A percentile compares a stretch with the other conserved stretches of the same genome.
Conservation (phyloP, 2,797 vertebrate species). For the Pseudocheirus occidentalis region DNA sequence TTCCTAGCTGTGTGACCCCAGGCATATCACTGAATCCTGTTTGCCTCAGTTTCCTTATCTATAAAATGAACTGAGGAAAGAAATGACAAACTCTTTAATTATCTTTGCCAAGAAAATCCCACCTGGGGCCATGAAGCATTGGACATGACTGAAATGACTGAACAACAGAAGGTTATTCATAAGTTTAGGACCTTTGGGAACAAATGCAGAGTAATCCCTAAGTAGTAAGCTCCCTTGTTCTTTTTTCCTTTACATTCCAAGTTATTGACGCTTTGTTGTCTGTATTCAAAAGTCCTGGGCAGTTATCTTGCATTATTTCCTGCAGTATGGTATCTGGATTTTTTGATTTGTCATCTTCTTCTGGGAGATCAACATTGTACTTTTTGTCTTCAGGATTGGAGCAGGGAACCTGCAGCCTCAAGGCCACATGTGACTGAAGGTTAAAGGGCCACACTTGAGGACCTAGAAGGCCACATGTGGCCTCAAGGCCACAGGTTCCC, state of each 20-base stretch:
- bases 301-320: neutral
- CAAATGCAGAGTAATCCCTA: neutral
- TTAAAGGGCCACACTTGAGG: too few relatives aligned
- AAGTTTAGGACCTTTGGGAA: neutral
- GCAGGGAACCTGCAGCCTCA: too few relatives aligned
- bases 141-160: neutral
- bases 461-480: too few relatives aligned
- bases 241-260: neutral
- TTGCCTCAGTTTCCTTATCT: neutral
- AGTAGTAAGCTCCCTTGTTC: neutral
- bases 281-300: neutral
- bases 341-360: neutral
- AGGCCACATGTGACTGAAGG: too few relatives aligned
- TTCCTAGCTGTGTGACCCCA: neutral
- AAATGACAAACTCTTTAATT: neutral
- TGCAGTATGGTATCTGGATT: neutral
- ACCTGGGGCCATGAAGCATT: neutral
- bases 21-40: neutral
- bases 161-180: neutral
- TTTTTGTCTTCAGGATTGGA: neutral
- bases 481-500: too few relatives aligned
- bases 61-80: neutral
- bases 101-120: neutral
- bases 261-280: neutral
- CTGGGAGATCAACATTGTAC: neutral